Evolutionary conservation across 2,888 invertebrate genomes (phyloP), one percentile per base, ranked within the genome.

Genomic region (Fragum sueziense): DNA sequence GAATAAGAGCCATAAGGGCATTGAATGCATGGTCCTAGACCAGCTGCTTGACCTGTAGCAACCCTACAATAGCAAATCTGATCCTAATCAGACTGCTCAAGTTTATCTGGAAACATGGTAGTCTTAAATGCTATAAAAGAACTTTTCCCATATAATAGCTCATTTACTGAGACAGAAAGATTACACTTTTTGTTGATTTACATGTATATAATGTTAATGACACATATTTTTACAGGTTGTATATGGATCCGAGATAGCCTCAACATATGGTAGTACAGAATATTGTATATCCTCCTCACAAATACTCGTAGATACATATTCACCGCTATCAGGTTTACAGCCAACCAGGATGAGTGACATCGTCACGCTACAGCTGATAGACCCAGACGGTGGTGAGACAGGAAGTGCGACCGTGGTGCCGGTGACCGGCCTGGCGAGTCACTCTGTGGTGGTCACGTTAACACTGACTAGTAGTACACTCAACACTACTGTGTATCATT

Each of bases 261-360:
- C 37, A 0, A 37, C 37, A 41, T 62, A 62, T 34, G 41, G 41
- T 27, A 41, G 25, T 17, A 41, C 47, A 9, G 65, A 65, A 22
- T 22, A 34, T 22, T 65, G 65, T 27, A 27, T 65, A 65, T 37
- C 65, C 9, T 41, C 65, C 11, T 33, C 41, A 2, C 65, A 65
- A 34, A 41, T 65, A 20, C 41, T 65, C 2, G 65, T 65, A 6
- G 65, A 65, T 17, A 65, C 65, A 4, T 20, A 34, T 27, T 41
- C 65, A 2, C 65, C 65, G 1, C 7, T 27, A 25, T 20, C 65
- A 22, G 65, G 41, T 41, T 6, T 65, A 22, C 41, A 41, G 41
- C 20, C 9, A 11, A 65, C 65, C 25, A 65, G 65, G 31, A 65
- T 65, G 65, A 65, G 65, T 41, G 65, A 65, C 65, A 22, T 65